Evolutionary conservation across 53 echinoderm and acorn worm genomes (phyloP), one percentile per base, ranked within the genome.

Genomic region (Paracentrotus lividus): DNA sequence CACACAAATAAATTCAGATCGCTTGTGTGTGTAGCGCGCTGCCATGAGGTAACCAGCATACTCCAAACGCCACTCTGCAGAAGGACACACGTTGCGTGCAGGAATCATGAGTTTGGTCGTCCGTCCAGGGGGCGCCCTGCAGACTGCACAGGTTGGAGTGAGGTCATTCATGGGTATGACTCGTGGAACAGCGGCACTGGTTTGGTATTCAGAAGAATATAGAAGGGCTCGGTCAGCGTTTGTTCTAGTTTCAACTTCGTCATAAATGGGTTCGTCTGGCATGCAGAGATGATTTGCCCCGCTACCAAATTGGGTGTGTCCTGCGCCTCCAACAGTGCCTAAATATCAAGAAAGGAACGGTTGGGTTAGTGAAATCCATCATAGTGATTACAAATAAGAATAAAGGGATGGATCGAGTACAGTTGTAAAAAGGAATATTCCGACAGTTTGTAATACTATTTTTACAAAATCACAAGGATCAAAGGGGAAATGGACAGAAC

Each of bases 261-360:
- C 94, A 29, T 96, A 96, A 42, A 94, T 93, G 18, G 96, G 96
- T 44, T 93, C 94, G 23, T 88, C 34, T 2, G 96, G 96, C 49
- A 96, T 45, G 53, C 96, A 96, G 4, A 94, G 54, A 67, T 90
- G 94, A 58, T 96, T 94, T 18, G 93, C 49, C 15, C 94, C 96
- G 43, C 93, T 90, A 29, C 96, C 96, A 6, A 60, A 44, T 15
- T 96, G 91, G 4, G 91, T 85, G 77, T 85, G 93, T 60, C 90
- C 45, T 14, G 69, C 75, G n/a, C 96, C 96, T 89, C 90, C 96
- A 23, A 77, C 72, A 44, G 93, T 42, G 8, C 96, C 94, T 87
- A 58, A 57, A 20, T 84, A 92, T 33, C 72, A 57, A 21, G 76
- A n/a, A n/a, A n/a, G n/a, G n/a, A n/a, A n/a, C n/a, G 9, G 9